These are phyloP conservation scores for Schizotus pectinicornis DNA, from an alignment of 2,888 invertebrate genomes.

Conservation along the genomic window DNA sequence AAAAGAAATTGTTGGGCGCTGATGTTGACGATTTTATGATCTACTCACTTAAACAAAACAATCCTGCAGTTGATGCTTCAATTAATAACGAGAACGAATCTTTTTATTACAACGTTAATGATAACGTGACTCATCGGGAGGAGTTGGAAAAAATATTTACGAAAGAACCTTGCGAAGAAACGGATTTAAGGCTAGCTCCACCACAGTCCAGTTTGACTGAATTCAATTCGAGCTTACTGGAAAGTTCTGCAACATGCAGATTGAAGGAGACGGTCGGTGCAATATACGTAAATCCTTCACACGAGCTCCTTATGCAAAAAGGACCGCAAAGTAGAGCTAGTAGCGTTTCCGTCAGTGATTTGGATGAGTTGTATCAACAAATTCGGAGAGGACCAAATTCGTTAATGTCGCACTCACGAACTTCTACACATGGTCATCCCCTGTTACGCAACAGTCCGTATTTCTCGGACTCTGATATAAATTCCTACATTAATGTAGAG, in stretches of 20 bases:
- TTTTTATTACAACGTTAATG: neutral
- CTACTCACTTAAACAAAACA: too few relatives aligned
- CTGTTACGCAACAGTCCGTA: conserved; percentile 45
- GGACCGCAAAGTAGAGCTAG: conserved; percentile 65
- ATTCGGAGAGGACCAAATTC: conserved; percentile 61
- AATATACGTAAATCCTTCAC: conserved; percentile 61
- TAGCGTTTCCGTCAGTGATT: conserved; percentile 64
- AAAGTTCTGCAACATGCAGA: conserved; percentile 14
- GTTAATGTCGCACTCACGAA: too few relatives aligned
- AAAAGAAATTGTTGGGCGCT: conserved; percentile 33
- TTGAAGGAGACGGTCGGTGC: conserved; percentile 36
- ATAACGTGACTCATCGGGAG: neutral
- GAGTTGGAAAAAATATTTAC: neutral
- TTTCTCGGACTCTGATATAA: conserved; percentile 53
- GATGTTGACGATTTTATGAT: conserved; percentile 3
- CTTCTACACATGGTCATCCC: conserved; percentile 25
- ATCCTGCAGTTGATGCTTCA: too few relatives aligned
- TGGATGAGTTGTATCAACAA: conserved; percentile 75
- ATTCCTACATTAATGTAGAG: conserved; percentile 44
- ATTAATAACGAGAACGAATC: too few relatives aligned
- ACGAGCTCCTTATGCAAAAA: conserved; percentile 51
- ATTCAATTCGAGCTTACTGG: neutral
- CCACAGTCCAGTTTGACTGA: neutral
- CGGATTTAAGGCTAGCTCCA: neutral
- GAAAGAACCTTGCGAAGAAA: neutral